Evolutionary conservation across 1,140 invertebrate genomes (phyloP).

Genomic region (Dreissena rostriformis): DNA sequence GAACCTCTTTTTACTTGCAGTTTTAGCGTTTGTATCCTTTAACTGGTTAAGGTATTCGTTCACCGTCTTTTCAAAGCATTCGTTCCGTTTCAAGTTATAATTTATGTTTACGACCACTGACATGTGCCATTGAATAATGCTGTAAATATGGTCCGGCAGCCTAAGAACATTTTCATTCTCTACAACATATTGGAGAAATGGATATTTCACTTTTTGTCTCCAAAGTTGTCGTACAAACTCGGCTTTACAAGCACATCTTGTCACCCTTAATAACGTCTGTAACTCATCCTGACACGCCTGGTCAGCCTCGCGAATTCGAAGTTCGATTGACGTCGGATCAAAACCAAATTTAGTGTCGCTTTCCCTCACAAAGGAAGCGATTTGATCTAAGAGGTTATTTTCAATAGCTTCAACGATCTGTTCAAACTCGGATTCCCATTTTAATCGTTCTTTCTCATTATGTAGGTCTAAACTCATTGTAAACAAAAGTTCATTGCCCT

Average conservation of each 20-base stretch:
- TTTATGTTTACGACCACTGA: conserved; percentile 4
- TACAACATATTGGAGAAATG: background rate
- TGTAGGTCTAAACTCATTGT: background rate
- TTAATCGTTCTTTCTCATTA: background rate
- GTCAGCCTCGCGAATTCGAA: conserved; percentile 4
- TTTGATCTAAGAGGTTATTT: background rate
- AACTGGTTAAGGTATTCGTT: background rate
- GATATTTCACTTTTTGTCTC: background rate
- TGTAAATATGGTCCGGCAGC: conserved; percentile 15
- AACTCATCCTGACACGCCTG: background rate
- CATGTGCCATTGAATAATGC: conserved; percentile 41
- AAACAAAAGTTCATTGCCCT: background rate
- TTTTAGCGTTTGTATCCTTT: background rate
- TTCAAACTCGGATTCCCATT: conserved; percentile 33
- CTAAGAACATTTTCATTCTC: background rate
- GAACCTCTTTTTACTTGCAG: conserved; percentile 18
- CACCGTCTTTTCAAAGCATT: conserved; percentile 32
- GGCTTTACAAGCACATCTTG: background rate
- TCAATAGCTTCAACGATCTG: background rate
- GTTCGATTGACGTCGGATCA: background rate
- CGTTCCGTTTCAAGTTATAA: conserved; percentile 29
- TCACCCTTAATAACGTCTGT: conserved; percentile 14
- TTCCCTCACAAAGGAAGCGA: background rate
- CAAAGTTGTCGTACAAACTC: conserved; percentile 12
- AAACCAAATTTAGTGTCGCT: conserved; percentile 4